A percentile compares a stretch with the other conserved stretches of the same genome.
These are phyloP conservation scores for Platyscapa corneri DNA, from an alignment of 1,140 invertebrate species.

Conservation along the genomic window DNA sequence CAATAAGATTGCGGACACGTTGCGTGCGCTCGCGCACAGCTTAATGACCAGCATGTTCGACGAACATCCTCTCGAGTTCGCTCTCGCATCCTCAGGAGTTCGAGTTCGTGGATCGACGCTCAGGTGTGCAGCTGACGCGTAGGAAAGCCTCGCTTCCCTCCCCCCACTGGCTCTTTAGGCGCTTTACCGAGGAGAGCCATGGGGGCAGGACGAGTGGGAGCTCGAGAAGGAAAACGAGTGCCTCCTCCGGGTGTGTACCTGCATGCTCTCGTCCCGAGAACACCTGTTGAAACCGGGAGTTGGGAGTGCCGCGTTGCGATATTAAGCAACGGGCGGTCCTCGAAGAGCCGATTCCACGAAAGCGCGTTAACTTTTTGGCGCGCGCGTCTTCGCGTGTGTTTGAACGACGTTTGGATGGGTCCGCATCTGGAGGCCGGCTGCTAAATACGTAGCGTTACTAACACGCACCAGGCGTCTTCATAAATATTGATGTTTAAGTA, in stretches of 20 bases:
- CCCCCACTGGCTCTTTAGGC: background rate
- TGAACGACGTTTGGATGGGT: background rate
- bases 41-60: constrained; percentile 69
- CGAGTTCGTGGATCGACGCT: background rate
- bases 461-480: background rate
- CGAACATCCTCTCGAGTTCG: constrained; percentile 54
- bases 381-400: background rate
- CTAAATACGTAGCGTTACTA: constrained; percentile 9
- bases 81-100: no score
- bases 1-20: background rate
- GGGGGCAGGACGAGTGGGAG: constrained; percentile 1
- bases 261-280: background rate
- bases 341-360: background rate
- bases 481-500: constrained; percentile 24
- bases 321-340: background rate
- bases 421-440: background rate
- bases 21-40: constrained; percentile 24
- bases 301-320: background rate
- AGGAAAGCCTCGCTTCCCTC: background rate
- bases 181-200: background rate
- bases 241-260: background rate
- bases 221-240: constrained; percentile 16
- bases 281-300: constrained; percentile 37
- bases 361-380: background rate
- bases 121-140: background rate